These are phyloP conservation scores for Drosophila multiciliata DNA, from an alignment of 2,888 invertebrate genomes.

Conservation along the genomic window DNA sequence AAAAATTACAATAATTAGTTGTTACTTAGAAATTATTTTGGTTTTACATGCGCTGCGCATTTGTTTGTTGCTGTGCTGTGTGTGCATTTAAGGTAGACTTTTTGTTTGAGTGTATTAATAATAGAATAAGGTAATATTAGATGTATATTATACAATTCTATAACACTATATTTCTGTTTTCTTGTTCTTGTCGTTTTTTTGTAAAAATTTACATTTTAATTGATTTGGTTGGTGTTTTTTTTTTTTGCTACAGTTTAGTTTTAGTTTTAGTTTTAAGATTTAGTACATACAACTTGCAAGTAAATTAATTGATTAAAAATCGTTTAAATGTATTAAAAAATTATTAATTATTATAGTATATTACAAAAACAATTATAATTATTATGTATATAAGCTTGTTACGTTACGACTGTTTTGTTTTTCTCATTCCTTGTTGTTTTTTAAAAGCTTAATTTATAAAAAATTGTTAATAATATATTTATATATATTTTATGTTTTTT, in stretches of 20 bases:
- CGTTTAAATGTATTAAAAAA: constrained; percentile 49
- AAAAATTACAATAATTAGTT: constrained; percentile 69
- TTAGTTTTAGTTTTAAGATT: constrained; percentile 33
- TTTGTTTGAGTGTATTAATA: constrained; percentile 73
- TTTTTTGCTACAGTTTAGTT: constrained; percentile 63
- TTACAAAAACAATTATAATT: constrained; percentile 66
- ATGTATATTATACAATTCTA: constrained; percentile 67
- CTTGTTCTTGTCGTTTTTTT: constrained; percentile 27
- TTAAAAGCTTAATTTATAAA: constrained; percentile 64
- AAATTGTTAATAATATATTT: constrained; percentile 55
- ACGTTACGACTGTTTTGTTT: constrained; percentile 47
- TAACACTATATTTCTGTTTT: constrained; percentile 64
- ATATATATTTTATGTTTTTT: constrained; percentile 38
- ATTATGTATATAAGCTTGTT: constrained; percentile 59
- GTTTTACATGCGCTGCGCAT: constrained; percentile 83
- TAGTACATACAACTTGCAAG: constrained; percentile 73
- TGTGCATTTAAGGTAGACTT: constrained; percentile 73
- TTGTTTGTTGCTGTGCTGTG: constrained; percentile 72
- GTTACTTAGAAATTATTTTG: constrained; percentile 73
- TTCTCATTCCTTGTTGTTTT: constrained; percentile 32
- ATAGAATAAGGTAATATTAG: constrained; percentile 65
- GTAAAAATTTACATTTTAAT: constrained; percentile 68
- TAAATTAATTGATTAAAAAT: constrained; percentile 59
- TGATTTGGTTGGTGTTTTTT: constrained; percentile 54
- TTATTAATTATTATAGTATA: constrained; percentile 51